Conservation (phyloP, 2,888 invertebrate genomes). For the Noctua pronuba region DNA sequence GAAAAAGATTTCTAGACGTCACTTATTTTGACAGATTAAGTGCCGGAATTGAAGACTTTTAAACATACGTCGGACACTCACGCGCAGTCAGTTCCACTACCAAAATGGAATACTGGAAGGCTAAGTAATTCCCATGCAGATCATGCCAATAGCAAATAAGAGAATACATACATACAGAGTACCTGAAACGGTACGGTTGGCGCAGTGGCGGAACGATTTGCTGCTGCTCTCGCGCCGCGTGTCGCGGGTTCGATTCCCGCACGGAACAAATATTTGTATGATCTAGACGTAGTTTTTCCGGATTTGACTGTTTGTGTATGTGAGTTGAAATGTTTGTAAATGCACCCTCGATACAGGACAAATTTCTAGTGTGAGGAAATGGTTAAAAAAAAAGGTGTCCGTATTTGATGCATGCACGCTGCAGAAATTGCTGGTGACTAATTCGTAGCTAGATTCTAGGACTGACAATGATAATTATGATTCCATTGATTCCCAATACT, state of each 20-base stretch:
- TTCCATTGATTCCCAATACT: neutral
- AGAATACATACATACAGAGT: neutral
- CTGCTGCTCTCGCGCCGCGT: neutral
- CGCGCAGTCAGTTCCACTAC: neutral
- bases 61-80: neutral
- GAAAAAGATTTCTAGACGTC: neutral
- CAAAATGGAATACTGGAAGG: neutral
- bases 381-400: neutral
- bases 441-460: neutral
- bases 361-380: too few relatives aligned
- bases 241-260: too few relatives aligned
- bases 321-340: too few relatives aligned
- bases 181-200: too few relatives aligned
- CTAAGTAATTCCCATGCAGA: neutral
- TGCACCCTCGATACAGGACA: too few relatives aligned
- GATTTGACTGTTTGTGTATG: too few relatives aligned
- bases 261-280: too few relatives aligned
- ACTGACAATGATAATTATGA: neutral
- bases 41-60: conserved; percentile 8
- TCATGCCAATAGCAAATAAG: neutral
- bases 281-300: too few relatives aligned
- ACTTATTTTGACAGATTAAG: neutral
- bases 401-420: neutral
- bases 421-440: neutral
- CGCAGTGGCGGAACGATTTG: neutral